phyloP scores from a whole-genome alignment of 1,140 invertebrate species.

The Cyrtorhinus lividipennis region DNA sequence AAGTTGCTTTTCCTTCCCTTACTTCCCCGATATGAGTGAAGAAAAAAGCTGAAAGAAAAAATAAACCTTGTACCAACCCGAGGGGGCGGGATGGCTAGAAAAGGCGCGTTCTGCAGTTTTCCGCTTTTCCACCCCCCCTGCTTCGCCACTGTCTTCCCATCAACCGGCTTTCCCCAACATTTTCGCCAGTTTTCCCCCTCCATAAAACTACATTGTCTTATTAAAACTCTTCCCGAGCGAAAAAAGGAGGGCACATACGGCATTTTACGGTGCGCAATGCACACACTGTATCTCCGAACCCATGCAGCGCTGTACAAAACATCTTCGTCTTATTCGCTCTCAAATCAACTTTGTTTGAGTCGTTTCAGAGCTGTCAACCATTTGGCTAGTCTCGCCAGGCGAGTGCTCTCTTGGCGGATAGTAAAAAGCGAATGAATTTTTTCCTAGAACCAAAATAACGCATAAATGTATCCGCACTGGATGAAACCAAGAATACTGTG shows the following conservation, averaged over 20 bases:
- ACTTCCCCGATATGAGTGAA: not conserved
- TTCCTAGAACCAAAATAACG: no score
- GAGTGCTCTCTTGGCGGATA: no score
- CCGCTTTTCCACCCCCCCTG: not conserved
- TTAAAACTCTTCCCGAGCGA: constrained; percentile 8
- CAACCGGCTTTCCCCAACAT: not conserved
- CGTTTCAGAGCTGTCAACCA: no score
- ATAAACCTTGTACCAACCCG: not conserved
- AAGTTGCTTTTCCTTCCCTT: not conserved
- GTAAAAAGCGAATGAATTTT: no score
- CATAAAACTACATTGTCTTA: constrained; percentile 21
- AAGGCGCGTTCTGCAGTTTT: not conserved
- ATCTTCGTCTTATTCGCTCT: no score
- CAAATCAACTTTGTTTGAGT: no score
- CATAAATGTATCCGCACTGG: no score
- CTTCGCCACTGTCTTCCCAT: not conserved
- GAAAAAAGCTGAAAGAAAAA: not conserved
- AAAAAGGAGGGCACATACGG: not conserved
- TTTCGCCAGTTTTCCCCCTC: not conserved
- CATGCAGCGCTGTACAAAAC: not conserved
- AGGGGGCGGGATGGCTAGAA: not conserved
- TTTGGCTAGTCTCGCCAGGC: no score
- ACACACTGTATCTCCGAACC: not conserved
- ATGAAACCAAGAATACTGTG: no score
- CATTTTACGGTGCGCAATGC: not conserved